phyloP scores from a whole-genome alignment of 64 coral and sea anemone genomes.

The Actinia tenebrosa region DNA sequence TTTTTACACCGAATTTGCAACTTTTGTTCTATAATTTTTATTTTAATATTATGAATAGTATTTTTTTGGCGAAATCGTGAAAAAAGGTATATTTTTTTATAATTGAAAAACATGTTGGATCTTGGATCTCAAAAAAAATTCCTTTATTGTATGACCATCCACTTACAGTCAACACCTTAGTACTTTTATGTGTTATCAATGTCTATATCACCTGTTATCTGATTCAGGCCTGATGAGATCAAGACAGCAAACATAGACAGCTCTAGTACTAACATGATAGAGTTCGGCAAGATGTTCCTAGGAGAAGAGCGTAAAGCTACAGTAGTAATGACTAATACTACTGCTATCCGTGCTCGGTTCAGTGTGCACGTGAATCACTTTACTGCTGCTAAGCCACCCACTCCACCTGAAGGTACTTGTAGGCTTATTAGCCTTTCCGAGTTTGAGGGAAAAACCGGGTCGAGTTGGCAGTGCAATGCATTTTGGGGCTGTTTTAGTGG shows the following conservation, averaged over 20 bases:
- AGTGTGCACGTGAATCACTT: constrained; percentile 78
- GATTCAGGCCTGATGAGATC: constrained; percentile 55
- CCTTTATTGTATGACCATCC: background rate
- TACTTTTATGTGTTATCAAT: too few relatives aligned
- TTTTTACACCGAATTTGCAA: too few relatives aligned
- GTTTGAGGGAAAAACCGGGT: background rate
- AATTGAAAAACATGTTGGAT: too few relatives aligned
- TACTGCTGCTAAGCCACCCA: constrained; percentile 81
- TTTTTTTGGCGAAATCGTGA: too few relatives aligned
- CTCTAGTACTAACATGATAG: constrained; percentile 31
- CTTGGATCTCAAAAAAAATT: too few relatives aligned
- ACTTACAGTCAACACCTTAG: too few relatives aligned
- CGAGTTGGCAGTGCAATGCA: too few relatives aligned
- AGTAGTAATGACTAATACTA: constrained; percentile 86
- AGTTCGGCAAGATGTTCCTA: constrained; percentile 68
- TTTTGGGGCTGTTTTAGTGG: too few relatives aligned
- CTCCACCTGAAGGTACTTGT: constrained; percentile 82
- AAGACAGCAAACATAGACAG: constrained; percentile 39
- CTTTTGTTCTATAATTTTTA: too few relatives aligned
- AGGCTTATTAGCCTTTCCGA: background rate
- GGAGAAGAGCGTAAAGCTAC: constrained; percentile 60
- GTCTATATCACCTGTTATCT: background rate
- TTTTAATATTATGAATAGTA: too few relatives aligned
- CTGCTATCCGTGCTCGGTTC: constrained; percentile 72
- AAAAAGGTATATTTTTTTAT: too few relatives aligned